Evolutionary conservation across 2,888 invertebrate species (phyloP).

Genomic region (Thera britannica): DNA sequence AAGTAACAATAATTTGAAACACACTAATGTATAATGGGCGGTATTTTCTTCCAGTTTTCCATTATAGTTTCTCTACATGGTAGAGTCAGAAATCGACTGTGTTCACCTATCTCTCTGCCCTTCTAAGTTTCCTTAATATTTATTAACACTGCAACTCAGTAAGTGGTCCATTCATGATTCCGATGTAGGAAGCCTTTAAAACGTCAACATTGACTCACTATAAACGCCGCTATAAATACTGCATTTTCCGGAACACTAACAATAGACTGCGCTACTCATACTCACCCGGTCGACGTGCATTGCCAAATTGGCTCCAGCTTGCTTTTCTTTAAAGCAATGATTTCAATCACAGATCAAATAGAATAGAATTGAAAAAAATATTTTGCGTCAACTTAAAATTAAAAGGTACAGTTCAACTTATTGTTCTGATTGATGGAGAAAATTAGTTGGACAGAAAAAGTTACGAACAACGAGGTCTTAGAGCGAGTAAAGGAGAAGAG

Average conservation of each 20-base stretch:
- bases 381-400: too few species aligned
- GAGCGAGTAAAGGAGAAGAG: too few species aligned
- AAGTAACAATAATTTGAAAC: too few species aligned
- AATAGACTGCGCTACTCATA: conserved; percentile 15
- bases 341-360: background rate
- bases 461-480: too few species aligned
- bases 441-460: too few species aligned
- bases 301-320: conserved; percentile 17
- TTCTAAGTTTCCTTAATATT: background rate
- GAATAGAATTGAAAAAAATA: too few species aligned
- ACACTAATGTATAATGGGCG: too few species aligned
- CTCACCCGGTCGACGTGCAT: background rate
- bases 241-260: conserved; percentile 14
- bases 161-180: background rate
- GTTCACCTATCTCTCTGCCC: background rate
- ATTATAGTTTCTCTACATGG: too few species aligned
- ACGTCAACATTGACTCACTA: conserved; percentile 13
- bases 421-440: too few species aligned
- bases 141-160: background rate
- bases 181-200: conserved; percentile 7
- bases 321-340: background rate
- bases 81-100: background rate
- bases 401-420: too few species aligned
- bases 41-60: too few species aligned
- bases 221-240: conserved; percentile 16